phyloP scores from a whole-genome alignment of 2,888 invertebrate genomes.

The Daptonema setosum region DNA sequence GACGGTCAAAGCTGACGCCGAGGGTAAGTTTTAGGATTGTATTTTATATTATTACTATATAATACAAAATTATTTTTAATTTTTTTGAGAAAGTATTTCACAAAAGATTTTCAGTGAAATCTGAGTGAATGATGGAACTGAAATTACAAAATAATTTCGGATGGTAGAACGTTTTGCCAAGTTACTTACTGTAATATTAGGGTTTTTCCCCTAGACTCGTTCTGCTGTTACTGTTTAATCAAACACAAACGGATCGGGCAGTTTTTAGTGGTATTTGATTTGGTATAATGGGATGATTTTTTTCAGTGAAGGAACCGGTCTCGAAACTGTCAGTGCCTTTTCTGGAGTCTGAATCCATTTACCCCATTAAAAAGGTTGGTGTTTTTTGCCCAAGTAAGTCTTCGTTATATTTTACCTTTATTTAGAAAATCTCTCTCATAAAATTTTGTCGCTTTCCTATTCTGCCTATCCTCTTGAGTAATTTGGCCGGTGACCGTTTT shows the following conservation, averaged over 20 bases:
- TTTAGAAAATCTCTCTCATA: neutral
- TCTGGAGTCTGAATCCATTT: neutral
- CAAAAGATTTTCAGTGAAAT: too few relatives aligned
- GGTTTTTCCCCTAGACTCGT: too few relatives aligned
- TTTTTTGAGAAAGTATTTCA: neutral
- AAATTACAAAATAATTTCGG: too few relatives aligned
- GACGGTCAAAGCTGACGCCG: neutral
- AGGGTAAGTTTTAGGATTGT: too few relatives aligned
- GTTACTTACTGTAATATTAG: too few relatives aligned
- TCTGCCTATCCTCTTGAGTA: too few relatives aligned
- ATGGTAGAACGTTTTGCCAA: too few relatives aligned
- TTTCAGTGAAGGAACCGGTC: neutral
- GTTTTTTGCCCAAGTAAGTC: neutral
- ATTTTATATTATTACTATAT: neutral
- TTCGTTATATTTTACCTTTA: neutral
- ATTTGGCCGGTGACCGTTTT: too few relatives aligned
- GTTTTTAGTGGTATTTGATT: too few relatives aligned
- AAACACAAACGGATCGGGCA: too few relatives aligned
- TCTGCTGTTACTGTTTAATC: too few relatives aligned
- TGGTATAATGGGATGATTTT: neutral
- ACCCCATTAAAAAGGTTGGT: neutral
- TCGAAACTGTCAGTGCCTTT: neutral
- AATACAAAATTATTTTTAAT: neutral
- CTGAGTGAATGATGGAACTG: too few relatives aligned
- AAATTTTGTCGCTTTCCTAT: constrained; percentile 9